A percentile compares a stretch with the other conserved stretches of the same genome.
Conservation (phyloP, 2,888 invertebrate genomes). For the Drosophila lacicola region DNA sequence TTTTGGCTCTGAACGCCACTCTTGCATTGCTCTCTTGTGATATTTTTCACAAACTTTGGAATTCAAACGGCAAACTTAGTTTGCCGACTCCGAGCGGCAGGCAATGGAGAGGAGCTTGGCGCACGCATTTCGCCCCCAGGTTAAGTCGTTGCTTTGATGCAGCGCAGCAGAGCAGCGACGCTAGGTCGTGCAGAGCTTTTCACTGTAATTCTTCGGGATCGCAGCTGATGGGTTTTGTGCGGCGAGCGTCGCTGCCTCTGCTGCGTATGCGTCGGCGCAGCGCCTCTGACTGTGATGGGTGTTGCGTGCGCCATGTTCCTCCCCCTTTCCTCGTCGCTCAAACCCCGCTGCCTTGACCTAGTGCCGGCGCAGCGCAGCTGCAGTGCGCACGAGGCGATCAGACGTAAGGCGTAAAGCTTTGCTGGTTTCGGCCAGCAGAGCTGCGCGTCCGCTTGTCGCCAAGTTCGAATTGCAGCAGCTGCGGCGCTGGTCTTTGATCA, state of each 20-base stretch:
- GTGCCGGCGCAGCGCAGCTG: conserved; percentile 43
- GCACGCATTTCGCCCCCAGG: conserved; percentile 50
- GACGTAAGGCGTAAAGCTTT: conserved; percentile 8
- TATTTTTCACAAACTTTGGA: background rate
- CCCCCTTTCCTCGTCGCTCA: conserved; percentile 30
- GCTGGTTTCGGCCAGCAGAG: conserved; percentile 16
- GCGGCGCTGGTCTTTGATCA: conserved; percentile 54
- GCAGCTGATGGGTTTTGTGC: conserved; percentile 5
- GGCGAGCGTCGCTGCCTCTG: conserved; percentile 9
- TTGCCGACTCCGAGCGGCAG: conserved; percentile 24
- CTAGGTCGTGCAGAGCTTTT: background rate
- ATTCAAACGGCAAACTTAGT: conserved; percentile 14
- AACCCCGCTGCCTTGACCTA: conserved; percentile 62
- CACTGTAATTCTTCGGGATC: conserved; percentile 19
- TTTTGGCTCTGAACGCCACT: conserved; percentile 58
- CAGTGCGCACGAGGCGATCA: conserved; percentile 19
- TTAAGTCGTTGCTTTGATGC: conserved; percentile 8
- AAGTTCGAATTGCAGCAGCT: conserved; percentile 21
- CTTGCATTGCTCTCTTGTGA: background rate
- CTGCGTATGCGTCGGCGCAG: conserved; percentile 7
- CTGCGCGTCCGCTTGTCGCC: conserved; percentile 14
- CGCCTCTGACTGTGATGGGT: conserved; percentile 36
- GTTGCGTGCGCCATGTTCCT: conserved; percentile 34
- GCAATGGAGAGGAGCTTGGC: conserved; percentile 5
- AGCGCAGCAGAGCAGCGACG: conserved; percentile 3